Percentiles rank a stretch among this genome's conserved stretches.
Conservation (phyloP, 2,888 invertebrate species). For the Stictocephala bisonia region DNA sequence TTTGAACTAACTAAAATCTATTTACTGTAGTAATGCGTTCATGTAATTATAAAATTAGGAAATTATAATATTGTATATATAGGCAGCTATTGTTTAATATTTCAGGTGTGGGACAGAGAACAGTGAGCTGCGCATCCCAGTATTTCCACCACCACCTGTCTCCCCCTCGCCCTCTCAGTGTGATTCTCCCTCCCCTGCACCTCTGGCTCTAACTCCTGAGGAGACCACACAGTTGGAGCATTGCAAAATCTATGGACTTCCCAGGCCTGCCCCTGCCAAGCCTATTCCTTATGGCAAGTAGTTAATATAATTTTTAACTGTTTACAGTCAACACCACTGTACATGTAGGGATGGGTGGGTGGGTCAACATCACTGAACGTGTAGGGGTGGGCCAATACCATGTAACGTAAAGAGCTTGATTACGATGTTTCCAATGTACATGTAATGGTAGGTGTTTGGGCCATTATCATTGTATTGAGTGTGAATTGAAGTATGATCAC, state of each 20-base stretch:
- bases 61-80: background rate
- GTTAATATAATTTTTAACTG: constrained; percentile 1
- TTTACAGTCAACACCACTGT: background rate
- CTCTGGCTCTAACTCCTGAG: constrained; percentile 81
- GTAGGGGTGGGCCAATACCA: too few species aligned
- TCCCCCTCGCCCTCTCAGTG: constrained; percentile 59
- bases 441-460: too few species aligned
- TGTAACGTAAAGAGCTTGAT: background rate
- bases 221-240: constrained; percentile 79
- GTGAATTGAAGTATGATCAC: too few species aligned
- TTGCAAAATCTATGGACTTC: constrained; percentile 78
- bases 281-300: constrained; percentile 74
- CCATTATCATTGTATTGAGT: too few species aligned
- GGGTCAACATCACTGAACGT: too few species aligned
- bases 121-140: constrained; percentile 69
- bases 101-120: constrained; percentile 54
- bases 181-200: constrained; percentile 73
- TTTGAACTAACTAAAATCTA: too few species aligned
- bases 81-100: background rate
- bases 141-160: constrained; percentile 66
- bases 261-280: constrained; percentile 74
- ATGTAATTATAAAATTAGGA: background rate
- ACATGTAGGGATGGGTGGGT: too few species aligned
- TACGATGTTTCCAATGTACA: constrained; percentile 13
- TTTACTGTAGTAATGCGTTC: too few species aligned